phyloP scores from a whole-genome alignment of 1,140 invertebrate genomes.

The Bombyx mandarina region DNA sequence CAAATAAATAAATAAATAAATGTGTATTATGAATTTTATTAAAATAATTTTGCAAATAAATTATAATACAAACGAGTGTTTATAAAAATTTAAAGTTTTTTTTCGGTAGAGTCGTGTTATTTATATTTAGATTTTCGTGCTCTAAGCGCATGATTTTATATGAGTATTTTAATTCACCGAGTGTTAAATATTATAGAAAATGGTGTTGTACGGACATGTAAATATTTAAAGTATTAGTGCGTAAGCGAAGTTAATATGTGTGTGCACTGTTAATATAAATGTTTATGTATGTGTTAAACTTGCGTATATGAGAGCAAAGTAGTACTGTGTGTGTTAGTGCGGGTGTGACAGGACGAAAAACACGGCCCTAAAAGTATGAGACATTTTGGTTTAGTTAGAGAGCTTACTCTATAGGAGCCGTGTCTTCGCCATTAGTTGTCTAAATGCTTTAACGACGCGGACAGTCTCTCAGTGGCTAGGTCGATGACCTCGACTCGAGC shows the following conservation, averaged over 20 bases:
- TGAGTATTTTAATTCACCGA: conserved; percentile 53
- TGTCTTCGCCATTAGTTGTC: conserved; percentile 1
- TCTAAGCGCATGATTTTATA: conserved; percentile 64
- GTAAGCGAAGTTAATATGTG: conserved; percentile 11
- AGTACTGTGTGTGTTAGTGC: conserved; percentile 13
- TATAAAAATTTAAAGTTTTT: neutral
- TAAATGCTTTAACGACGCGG: conserved; percentile 1
- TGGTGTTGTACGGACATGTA: conserved; percentile 58
- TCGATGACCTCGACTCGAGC: neutral
- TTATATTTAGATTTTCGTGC: conserved; percentile 43
- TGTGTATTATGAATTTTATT: conserved; percentile 13
- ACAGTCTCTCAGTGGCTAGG: neutral
- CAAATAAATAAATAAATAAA: too few species aligned
- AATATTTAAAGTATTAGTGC: conserved; percentile 23
- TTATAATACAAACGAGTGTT: neutral
- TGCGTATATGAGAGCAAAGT: conserved; percentile 19
- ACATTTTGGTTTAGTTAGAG: conserved; percentile 3
- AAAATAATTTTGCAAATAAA: neutral
- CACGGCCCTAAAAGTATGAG: conserved; percentile 8
- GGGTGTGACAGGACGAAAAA: conserved; percentile 7
- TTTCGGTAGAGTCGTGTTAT: conserved; percentile 39
- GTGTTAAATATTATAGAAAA: conserved; percentile 45
- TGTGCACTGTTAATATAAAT: conserved; percentile 41
- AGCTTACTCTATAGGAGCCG: conserved; percentile 5
- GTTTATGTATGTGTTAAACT: conserved; percentile 26